phyloP scores from a whole-genome alignment of 2,888 invertebrate genomes.

The Ferdinandea cuprea region DNA sequence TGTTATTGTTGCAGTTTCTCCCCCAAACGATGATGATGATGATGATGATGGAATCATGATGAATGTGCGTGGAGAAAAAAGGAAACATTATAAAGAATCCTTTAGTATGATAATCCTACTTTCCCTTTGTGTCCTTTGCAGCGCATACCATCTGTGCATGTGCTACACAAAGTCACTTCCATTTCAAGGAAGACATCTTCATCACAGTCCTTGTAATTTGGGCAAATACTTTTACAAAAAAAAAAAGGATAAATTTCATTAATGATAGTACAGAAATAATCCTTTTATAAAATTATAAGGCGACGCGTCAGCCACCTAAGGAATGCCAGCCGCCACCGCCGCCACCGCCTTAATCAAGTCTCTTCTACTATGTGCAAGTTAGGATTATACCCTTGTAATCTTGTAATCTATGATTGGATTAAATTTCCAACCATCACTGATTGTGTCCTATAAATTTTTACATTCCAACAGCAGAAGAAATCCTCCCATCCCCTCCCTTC shows the following conservation, averaged over 20 bases:
- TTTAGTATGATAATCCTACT: slow-evolving; percentile 34
- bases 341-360: slow-evolving; percentile 58
- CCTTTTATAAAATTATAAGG: slow-evolving; percentile 37
- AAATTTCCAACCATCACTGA: slow-evolving; percentile 62
- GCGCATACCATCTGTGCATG: slow-evolving; percentile 21
- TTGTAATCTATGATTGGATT: slow-evolving; percentile 61
- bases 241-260: slow-evolving; percentile 34
- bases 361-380: slow-evolving; percentile 34
- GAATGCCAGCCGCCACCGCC: too few species aligned
- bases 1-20: slow-evolving; percentile 54
- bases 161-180: slow-evolving; percentile 39
- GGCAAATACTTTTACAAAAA: background rate
- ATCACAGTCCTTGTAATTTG: slow-evolving; percentile 59
- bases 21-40: slow-evolving; percentile 12
- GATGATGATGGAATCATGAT: slow-evolving; percentile 20
- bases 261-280: slow-evolving; percentile 19
- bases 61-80: slow-evolving; percentile 37
- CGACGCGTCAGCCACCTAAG: background rate
- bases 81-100: slow-evolving; percentile 16
- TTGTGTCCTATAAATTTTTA: slow-evolving; percentile 70
- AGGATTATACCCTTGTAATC: slow-evolving; percentile 22
- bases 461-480: slow-evolving; percentile 6
- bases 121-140: slow-evolving; percentile 31
- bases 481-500: too few species aligned
- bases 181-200: background rate